Evolutionary conservation across 2,797 vertebrate species (phyloP), one percentile per base, ranked within the genome.

Genomic region (Enteromius unitaeniatus): DNA sequence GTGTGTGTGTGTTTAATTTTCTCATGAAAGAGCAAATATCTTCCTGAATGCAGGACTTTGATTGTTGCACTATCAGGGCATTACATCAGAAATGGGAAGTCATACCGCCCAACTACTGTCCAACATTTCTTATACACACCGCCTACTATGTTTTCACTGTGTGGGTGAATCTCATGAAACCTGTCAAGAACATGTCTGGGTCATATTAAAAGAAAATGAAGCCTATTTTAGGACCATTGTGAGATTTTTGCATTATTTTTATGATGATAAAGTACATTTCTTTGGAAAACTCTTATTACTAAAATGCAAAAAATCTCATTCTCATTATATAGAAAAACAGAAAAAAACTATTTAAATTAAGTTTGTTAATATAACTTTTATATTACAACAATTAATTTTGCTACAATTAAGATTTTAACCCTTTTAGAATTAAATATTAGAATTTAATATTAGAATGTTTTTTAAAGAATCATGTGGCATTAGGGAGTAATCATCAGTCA

Each of bases 1-100:
- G n/a, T 34, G 64, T 9, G 40, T 21, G 40, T 40, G 28, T 17
- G 40, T 70, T 68, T 78, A 13, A 4, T 51, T 78, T 23, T 49
- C 21, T 21, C 28, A 70, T 45, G 53, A 86, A 67, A 73, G 72
- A 31, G 42, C 45, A 75, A 42, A 65, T 64, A 53, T 81, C 64
- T 75, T 26, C 28, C 75, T 37, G 58, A 79, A 83, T 73, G 34
- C 40, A 69, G 28, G 26, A 69, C 28, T 68, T 74, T 73, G 73
- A 77, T 67, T 75, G 68, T 72, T 51, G 62, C 19, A 47, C 11
- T 73, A 60, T 72, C 37, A 47, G 79, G 26, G 53, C 40, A 21
- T 81, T 70, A 19, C 15, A 31, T 72, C 17, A 72, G 51, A 82
- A 74, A 82, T 11, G 17, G 64, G 47, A 23, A 53, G 47, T 49